phyloP scores from a whole-genome alignment of 2,888 invertebrate genomes.

The Dolichopus griseipennis region DNA sequence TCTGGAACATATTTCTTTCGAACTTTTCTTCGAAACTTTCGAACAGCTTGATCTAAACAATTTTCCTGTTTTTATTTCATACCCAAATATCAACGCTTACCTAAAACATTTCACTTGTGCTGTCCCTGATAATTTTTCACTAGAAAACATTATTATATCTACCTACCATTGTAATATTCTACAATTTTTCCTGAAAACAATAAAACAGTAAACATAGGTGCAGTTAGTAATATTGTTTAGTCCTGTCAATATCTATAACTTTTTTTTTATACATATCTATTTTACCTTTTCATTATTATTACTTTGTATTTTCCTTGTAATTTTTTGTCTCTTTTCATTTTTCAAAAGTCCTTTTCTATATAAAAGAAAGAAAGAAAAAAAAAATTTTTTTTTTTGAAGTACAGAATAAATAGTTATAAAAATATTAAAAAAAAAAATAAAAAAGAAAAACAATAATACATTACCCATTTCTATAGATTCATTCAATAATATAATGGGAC shows the following conservation, averaged over 20 bases:
- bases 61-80: no score
- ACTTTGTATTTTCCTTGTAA: not conserved
- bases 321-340: not conserved
- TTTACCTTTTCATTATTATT: not conserved
- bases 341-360: not conserved
- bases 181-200: no score
- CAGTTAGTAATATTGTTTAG: not conserved
- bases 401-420: not conserved
- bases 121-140: no score
- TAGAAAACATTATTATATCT: no score
- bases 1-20: no score
- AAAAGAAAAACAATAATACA: no score
- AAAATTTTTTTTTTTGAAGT: not conserved
- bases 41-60: no score
- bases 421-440: not conserved
- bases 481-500: conserved; percentile 6
- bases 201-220: not conserved
- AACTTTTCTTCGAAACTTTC: no score
- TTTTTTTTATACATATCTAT: not conserved
- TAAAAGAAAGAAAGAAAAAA: not conserved
- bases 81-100: no score
- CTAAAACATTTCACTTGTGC: no score
- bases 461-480: not conserved
- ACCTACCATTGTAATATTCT: no score
- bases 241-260: not conserved